These are phyloP conservation scores for Perithous albicinctus DNA, from an alignment of 2,888 invertebrate genomes.

Conservation along the genomic window DNA sequence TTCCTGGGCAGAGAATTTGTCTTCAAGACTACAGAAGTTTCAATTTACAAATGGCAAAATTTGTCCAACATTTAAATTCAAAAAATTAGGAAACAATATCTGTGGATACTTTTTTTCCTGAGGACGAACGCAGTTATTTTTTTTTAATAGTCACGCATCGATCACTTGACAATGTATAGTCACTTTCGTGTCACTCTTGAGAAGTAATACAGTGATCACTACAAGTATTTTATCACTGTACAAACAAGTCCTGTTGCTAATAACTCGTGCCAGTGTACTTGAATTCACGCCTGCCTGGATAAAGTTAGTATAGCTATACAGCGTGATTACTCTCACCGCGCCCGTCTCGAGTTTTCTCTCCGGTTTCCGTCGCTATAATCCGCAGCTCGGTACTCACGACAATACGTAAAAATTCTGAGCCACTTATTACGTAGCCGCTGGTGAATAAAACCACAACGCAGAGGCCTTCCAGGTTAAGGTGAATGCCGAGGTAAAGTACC, in stretches of 20 bases:
- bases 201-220: neutral
- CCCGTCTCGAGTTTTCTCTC: constrained; percentile 33
- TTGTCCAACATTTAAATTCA: too few relatives aligned
- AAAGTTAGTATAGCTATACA: neutral
- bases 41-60: too few relatives aligned
- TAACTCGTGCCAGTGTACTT: constrained; percentile 6
- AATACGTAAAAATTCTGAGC: constrained; percentile 58
- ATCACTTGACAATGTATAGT: neutral
- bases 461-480: constrained; percentile 62
- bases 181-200: neutral
- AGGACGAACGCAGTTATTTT: too few relatives aligned
- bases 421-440: constrained; percentile 60
- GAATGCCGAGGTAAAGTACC: constrained; percentile 62
- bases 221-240: constrained; percentile 10
- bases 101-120: too few relatives aligned
- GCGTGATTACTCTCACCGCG: neutral
- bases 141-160: neutral
- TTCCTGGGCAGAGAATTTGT: too few relatives aligned
- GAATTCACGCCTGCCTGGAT: neutral
- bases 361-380: constrained; percentile 49
- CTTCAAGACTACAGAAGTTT: too few relatives aligned
- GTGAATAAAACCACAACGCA: constrained; percentile 39
- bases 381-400: constrained; percentile 18
- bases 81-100: too few relatives aligned
- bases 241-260: constrained; percentile 8